Evolutionary conservation across 2,888 invertebrate species (phyloP), one percentile per base, ranked within the genome.

Genomic region (Timandra comae): DNA sequence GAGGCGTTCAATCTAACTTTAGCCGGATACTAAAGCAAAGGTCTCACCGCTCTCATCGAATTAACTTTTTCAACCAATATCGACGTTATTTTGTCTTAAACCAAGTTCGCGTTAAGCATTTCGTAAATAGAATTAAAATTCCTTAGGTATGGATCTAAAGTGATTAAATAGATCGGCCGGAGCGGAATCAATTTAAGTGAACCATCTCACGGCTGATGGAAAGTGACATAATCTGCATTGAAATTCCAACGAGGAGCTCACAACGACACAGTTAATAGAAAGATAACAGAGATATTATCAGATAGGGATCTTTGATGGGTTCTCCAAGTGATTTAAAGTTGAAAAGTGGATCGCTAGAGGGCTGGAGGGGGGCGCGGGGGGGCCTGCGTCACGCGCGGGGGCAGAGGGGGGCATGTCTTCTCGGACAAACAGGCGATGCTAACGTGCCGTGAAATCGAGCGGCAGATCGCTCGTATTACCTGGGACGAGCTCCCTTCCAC

Each of bases 1-100:
- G 60, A 55, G 61, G 64, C 66, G 69, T 69, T 68, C 78, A 75
- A 78, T 77, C 74, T 72, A 75, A 75, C 72, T 76, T 65, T 61
- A 67, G 59, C 62, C 60, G 66, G 61, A 65, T 59, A 62, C 49
- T 46, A 55, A 48, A 38, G 49, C 50, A 53, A 43, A 52, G 52
- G 55, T 57, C 58, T 47, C 35, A 32, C 41, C 46, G 34, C 40
- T 41, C 55, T 10, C 24, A 7, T 6, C 30, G 12, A 26, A 30
- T 33, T 30, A 16, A 6, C 4, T 16, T 16, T 16, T 16, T 16
- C 16, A 9, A 3, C 9, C n/a, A 23, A 4, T 23, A 23, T 23
- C 24, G 10, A 24, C 9, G 3, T 9, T 8, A 8, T 9, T 24
- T 21, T 2, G 6, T 24, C 24, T 8, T 21, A 9, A 24, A 24